Evolutionary conservation across 2,113 vertebrate genomes (phyloP).

Genomic region (Vireo altiloquus): DNA sequence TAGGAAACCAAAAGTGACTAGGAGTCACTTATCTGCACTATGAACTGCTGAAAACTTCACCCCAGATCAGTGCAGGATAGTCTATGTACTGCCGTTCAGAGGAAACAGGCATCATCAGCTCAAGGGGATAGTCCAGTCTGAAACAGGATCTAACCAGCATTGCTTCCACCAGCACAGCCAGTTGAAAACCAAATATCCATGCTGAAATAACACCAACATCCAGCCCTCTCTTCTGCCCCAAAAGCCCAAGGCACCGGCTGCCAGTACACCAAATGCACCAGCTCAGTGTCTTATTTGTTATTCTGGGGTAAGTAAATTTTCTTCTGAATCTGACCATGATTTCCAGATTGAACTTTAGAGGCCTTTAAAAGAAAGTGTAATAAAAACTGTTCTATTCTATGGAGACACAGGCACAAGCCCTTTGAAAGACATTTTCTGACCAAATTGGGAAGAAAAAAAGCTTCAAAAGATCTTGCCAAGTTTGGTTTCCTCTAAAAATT

Average conservation of each 20-base stretch:
- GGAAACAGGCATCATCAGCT: background rate
- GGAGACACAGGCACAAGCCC: background rate
- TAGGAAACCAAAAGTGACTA: background rate
- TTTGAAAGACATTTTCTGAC: background rate
- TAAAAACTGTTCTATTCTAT: background rate
- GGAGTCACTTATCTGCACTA: background rate
- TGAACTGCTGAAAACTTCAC: background rate
- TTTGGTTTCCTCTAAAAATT: background rate
- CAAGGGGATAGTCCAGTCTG: background rate
- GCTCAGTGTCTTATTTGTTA: background rate
- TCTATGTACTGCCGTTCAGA: background rate
- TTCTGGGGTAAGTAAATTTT: background rate
- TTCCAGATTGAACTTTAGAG: background rate
- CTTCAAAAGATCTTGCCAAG: background rate
- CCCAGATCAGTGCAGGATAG: background rate
- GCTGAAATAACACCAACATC: background rate
- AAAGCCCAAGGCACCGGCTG: background rate
- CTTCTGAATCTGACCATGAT: background rate
- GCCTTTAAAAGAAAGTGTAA: background rate
- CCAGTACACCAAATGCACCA: background rate
- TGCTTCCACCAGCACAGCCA: accelerated
- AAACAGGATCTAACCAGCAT: background rate
- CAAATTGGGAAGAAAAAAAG: background rate
- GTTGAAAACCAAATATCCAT: background rate
- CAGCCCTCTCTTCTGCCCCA: background rate